These are phyloP conservation scores for Perca schrenkii DNA, from an alignment of 2,113 vertebrate species.

Conservation along the genomic window DNA sequence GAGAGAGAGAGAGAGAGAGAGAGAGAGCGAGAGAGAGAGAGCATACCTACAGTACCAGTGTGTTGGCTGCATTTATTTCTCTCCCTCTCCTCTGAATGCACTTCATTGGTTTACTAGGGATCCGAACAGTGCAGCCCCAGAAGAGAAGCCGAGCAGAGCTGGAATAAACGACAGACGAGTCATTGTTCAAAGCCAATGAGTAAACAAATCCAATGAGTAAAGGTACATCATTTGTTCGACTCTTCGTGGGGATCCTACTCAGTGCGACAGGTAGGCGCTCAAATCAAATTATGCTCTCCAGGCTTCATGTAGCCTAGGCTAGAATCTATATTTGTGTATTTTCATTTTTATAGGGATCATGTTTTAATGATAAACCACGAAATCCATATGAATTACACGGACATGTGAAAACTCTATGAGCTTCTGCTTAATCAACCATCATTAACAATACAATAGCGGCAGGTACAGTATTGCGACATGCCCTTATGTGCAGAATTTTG, in stretches of 20 bases:
- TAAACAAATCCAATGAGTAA: conserved; percentile 58
- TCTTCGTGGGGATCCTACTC: conserved; percentile 69
- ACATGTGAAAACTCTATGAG: not conserved
- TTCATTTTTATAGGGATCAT: not conserved
- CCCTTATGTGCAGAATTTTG: conserved; percentile 13
- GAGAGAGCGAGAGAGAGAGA: conserved; percentile 4
- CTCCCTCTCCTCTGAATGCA: conserved; percentile 8
- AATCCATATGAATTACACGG: not conserved
- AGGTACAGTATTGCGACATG: too few species aligned
- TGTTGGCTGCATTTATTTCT: not conserved
- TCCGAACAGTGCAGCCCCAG: conserved; percentile 2
- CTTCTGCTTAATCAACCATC: not conserved
- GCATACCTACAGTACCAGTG: not conserved
- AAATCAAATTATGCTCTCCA: not conserved
- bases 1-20: not conserved
- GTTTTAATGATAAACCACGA: not conserved
- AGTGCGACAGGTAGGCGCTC: conserved; percentile 64
- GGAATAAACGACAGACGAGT: conserved; percentile 41
- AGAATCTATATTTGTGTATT: not conserved
- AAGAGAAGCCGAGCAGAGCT: conserved; percentile 41
- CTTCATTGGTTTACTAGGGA: not conserved
- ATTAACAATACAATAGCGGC: not conserved
- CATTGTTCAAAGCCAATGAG: conserved; percentile 38
- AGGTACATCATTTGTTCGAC: conserved; percentile 34
- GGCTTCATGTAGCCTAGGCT: not conserved